Evolutionary conservation across 2,888 invertebrate genomes (phyloP), one percentile per base, ranked within the genome.

Genomic region (Oscheius myriophilus): DNA sequence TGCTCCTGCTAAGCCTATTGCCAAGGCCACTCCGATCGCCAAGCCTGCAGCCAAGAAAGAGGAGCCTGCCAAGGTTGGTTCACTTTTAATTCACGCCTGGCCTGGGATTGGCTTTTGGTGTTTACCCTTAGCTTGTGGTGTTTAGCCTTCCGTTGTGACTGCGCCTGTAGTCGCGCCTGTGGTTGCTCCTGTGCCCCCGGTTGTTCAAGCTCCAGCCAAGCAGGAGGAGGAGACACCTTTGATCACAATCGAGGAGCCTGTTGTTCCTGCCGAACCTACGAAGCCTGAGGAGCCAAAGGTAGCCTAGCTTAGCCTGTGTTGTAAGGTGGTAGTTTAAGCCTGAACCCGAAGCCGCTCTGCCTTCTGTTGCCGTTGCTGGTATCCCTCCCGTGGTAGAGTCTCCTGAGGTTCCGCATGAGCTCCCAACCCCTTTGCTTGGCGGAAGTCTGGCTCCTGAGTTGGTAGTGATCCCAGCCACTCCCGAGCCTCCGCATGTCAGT

Each of bases 391-490:
- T 16, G 16, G 25, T 33, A 54, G 23, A n/a, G 4, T n/a, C 12
- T 49, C 49, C 49, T 2, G 49, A 49, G 16, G 33, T 33, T 41
- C 45, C 39, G 49, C 49, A 46, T 49, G 61, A 49, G 46, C 45
- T 33, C 54, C 18, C 39, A 14, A 7, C 46, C 49, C 49, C 46
- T 45, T 42, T 9, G 58, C 23, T 58, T 39, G 39, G 33, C 1
- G 45, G 26, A n/a, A 49, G 49, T 18, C 61, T 61, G 18, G 61
- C 39, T 49, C 61, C 61, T 16, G 61, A 63, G 23, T 51, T 63
- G 18, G n/a, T 49, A 11, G 39, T 63, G 33, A 63, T 63, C 39
- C 63, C 63, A 1, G 52, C 63, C n/a, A 63, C 63, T 21, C 63
- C 63, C 9, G 63, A 63, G 42, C 63, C 63, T 11, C 61, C 61